Conservation (phyloP, 2,797 vertebrate genomes). For the Diglossa cyanea region DNA sequence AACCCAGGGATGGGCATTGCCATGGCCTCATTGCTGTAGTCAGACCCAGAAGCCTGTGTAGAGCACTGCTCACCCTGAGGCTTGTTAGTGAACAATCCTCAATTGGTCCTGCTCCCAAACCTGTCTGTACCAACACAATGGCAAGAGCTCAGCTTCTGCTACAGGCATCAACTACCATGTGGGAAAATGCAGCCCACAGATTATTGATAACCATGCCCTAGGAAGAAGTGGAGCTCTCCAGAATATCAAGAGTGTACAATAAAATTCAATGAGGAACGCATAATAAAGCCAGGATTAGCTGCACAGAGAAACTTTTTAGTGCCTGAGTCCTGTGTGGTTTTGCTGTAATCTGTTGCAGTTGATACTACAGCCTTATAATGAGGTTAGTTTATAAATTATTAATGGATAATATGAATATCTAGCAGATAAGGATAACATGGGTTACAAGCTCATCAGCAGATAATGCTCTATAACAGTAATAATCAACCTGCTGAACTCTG, state of each 20-base stretch:
- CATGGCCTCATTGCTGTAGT: fast-evolving
- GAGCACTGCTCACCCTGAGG: not conserved
- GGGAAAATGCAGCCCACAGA: not conserved
- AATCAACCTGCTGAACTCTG: not conserved
- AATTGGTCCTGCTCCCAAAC: not conserved
- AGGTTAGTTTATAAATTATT: constrained; percentile 28
- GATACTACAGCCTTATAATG: not conserved
- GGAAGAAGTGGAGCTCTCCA: not conserved
- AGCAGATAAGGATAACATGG: not conserved
- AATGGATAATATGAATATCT: not conserved
- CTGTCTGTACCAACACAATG: not conserved
- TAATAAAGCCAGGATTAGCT: not conserved
- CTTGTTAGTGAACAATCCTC: not conserved
- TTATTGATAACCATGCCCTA: not conserved
- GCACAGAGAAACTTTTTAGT: not conserved
- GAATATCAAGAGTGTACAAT: not conserved
- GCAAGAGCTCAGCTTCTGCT: not conserved
- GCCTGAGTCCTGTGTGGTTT: not conserved
- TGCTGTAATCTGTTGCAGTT: not conserved
- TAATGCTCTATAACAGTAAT: not conserved
- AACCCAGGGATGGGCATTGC: not conserved
- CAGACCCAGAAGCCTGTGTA: not conserved
- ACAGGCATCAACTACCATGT: not conserved
- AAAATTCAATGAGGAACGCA: not conserved
- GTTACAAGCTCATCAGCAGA: constrained; percentile 28